A percentile compares a stretch with the other conserved stretches of the same genome.
phyloP scores from a whole-genome alignment of 2,797 vertebrate genomes.

The Helarctos malayanus region DNA sequence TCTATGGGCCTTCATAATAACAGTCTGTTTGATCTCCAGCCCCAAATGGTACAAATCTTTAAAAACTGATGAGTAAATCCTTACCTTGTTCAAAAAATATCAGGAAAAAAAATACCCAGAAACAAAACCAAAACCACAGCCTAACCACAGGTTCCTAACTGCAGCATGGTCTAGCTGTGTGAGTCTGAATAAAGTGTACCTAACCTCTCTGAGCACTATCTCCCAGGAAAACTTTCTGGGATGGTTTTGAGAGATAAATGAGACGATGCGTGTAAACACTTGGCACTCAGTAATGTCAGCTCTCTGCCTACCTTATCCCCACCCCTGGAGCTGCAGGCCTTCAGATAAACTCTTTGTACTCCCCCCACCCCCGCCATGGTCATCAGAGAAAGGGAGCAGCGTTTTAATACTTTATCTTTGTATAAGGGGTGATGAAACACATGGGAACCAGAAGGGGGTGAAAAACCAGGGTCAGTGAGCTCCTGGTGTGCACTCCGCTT shows the following conservation, averaged over 20 bases:
- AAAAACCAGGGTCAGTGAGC: not conserved
- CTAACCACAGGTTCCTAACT: not conserved
- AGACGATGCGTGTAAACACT: not conserved
- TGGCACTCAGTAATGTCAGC: not conserved
- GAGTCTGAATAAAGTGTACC: not conserved
- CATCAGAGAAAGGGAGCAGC: not conserved
- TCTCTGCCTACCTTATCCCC: not conserved
- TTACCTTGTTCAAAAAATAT: not conserved
- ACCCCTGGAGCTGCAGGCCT: not conserved
- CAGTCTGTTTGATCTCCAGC: not conserved
- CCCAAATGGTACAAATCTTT: not conserved
- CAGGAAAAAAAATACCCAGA: not conserved
- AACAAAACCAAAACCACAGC: not conserved
- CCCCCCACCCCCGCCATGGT: fast-evolving
- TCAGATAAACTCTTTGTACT: not conserved
- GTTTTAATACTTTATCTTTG: not conserved
- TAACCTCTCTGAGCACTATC: not conserved
- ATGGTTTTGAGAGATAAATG: not conserved
- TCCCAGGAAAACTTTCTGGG: not conserved
- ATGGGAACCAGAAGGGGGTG: not conserved
- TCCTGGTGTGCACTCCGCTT: not conserved
- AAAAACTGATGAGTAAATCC: conserved; percentile 6
- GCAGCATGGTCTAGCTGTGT: not conserved
- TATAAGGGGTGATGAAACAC: not conserved
- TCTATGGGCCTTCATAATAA: not conserved